These are phyloP conservation scores for Leucosticte australis DNA, from an alignment of 2,113 vertebrate genomes.

Conservation along the genomic window DNA sequence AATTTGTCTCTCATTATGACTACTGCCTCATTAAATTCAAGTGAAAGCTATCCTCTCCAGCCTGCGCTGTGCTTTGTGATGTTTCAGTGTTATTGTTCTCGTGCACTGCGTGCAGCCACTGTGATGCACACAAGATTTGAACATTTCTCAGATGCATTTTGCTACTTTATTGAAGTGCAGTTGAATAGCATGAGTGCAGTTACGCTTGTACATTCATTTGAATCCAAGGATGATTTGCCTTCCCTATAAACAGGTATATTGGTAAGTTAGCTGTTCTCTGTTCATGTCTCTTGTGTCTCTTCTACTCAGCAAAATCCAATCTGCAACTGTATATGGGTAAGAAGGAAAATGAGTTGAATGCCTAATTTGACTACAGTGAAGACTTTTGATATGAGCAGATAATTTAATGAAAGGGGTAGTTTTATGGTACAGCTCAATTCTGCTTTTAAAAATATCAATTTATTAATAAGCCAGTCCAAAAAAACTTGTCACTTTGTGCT, in stretches of 20 bases:
- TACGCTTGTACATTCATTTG: not conserved
- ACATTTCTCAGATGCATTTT: not conserved
- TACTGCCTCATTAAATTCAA: constrained; percentile 62
- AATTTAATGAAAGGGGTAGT: not conserved
- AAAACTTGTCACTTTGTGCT: not conserved
- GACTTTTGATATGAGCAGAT: not conserved
- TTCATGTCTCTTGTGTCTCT: not conserved
- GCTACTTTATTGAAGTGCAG: not conserved
- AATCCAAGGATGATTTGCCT: not conserved
- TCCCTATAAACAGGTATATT: not conserved
- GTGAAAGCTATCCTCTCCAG: not conserved
- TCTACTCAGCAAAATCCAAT: not conserved
- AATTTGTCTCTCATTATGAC: constrained; percentile 39
- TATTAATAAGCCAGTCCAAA: not conserved
- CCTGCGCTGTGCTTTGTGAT: not conserved
- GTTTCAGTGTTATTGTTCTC: not conserved
- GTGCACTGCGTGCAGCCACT: not conserved
- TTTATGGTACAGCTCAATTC: not conserved
- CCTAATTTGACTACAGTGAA: not conserved
- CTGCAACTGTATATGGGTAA: not conserved
- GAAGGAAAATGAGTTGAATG: not conserved
- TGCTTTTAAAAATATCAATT: not conserved
- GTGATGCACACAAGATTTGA: not conserved
- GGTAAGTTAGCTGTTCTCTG: not conserved
- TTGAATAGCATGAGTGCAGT: not conserved